Conservation (phyloP, 1,140 invertebrate species). For the Latrodectus geometricus region DNA sequence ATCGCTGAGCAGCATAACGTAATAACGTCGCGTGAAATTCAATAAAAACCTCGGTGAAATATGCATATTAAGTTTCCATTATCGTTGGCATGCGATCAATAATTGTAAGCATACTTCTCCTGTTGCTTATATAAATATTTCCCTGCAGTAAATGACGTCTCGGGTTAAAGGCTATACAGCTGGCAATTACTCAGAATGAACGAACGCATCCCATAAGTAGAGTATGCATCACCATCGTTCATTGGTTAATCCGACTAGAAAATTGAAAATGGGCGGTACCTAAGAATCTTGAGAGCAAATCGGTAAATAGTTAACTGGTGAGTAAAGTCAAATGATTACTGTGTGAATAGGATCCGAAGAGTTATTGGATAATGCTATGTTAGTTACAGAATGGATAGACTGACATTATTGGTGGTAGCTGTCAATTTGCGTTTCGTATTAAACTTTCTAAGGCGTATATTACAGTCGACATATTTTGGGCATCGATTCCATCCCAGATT, state of each 20-base stretch:
- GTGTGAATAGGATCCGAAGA: background rate
- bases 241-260: slow-evolving; percentile 42
- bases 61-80: slow-evolving; percentile 37
- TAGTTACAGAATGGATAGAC: background rate
- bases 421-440: background rate
- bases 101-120: background rate
- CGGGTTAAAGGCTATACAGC: slow-evolving; percentile 17
- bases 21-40: slow-evolving; percentile 35
- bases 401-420: background rate
- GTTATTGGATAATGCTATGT: background rate
- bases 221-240: slow-evolving; percentile 22
- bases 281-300: background rate
- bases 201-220: slow-evolving; percentile 24
- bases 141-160: slow-evolving; percentile 21
- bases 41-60: slow-evolving; percentile 27
- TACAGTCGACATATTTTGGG: background rate
- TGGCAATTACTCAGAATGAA: slow-evolving; percentile 47
- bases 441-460: background rate
- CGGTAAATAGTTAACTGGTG: background rate
- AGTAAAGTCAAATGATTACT: background rate
- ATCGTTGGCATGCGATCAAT: slow-evolving; percentile 11
- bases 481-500: background rate
- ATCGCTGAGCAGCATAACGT: background rate
- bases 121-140: slow-evolving; percentile 42
- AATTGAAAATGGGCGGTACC: slow-evolving; percentile 27